Evolutionary conservation across 2,113 vertebrate genomes (phyloP).

Genomic region (Larimichthys polyactis): DNA sequence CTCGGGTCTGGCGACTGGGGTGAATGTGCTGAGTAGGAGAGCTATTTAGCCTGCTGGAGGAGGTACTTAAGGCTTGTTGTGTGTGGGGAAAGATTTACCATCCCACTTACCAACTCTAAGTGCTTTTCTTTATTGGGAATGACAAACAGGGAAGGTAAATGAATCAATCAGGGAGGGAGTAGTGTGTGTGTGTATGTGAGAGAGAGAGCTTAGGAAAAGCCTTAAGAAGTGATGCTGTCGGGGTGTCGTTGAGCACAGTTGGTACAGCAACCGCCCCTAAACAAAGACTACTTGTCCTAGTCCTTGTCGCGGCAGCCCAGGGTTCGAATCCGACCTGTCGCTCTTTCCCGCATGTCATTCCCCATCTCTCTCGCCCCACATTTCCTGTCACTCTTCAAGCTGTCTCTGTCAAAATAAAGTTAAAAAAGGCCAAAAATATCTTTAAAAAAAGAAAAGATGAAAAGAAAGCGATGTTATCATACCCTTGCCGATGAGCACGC

Average conservation of each 20-base stretch:
- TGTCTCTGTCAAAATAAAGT: too few species aligned
- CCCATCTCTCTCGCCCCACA: too few species aligned
- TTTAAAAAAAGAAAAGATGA: too few species aligned
- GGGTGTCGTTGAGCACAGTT: too few species aligned
- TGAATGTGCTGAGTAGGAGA: slow-evolving; percentile 23
- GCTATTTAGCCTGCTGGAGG: slow-evolving; percentile 18
- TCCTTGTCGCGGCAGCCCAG: too few species aligned
- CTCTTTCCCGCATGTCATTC: too few species aligned
- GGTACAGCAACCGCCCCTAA: too few species aligned
- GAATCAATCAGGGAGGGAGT: slow-evolving; percentile 5
- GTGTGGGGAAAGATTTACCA: slow-evolving; percentile 20
- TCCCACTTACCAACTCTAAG: slow-evolving; percentile 40
- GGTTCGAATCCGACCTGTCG: too few species aligned
- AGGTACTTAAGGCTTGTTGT: slow-evolving; percentile 23
- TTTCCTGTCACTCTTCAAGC: too few species aligned
- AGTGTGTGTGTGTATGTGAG: not conserved
- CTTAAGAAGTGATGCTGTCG: not conserved
- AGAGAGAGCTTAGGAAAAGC: not conserved
- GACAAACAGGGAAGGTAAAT: slow-evolving; percentile 14
- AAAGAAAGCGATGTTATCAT: slow-evolving; percentile 39
- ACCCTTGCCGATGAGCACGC: slow-evolving; percentile 98
- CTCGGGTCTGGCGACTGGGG: slow-evolving; percentile 14
- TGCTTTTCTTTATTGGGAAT: slow-evolving; percentile 44
- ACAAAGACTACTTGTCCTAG: too few species aligned
- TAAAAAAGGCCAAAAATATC: too few species aligned